A percentile compares a stretch with the other conserved stretches of the same genome.
phyloP scores from a whole-genome alignment of 2,113 vertebrate species.

The Camelus bactrianus region DNA sequence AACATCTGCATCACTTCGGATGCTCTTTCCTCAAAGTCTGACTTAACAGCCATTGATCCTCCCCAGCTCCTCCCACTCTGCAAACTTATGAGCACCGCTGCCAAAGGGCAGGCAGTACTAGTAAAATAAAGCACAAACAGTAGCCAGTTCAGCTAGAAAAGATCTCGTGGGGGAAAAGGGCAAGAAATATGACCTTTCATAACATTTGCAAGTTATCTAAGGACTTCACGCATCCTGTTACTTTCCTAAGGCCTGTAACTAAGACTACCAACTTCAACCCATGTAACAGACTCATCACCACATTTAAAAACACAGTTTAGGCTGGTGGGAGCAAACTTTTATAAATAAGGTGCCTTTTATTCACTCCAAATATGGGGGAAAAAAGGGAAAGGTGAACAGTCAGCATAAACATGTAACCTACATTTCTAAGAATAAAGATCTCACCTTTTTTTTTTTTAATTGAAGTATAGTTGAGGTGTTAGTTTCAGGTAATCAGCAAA shows the following conservation, averaged over 20 bases:
- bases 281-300: background rate
- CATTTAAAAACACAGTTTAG: background rate
- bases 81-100: background rate
- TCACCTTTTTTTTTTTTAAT: background rate
- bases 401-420: background rate
- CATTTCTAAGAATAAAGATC: slow-evolving; percentile 27
- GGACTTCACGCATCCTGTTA: background rate
- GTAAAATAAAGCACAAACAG: background rate
- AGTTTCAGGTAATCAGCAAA: background rate
- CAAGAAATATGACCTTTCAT: background rate
- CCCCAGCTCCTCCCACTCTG: background rate
- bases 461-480: background rate
- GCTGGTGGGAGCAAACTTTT: background rate
- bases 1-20: background rate
- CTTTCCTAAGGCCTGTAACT: background rate
- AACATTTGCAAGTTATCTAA: background rate
- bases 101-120: background rate
- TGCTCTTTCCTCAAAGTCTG: background rate
- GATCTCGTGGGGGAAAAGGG: background rate
- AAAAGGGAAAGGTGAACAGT: background rate
- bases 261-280: background rate
- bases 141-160: background rate
- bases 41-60: background rate
- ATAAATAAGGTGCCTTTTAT: background rate
- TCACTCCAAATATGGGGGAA: background rate